phyloP scores from a whole-genome alignment of 2,797 vertebrate species.

The Chaenodraco wilsoni region DNA sequence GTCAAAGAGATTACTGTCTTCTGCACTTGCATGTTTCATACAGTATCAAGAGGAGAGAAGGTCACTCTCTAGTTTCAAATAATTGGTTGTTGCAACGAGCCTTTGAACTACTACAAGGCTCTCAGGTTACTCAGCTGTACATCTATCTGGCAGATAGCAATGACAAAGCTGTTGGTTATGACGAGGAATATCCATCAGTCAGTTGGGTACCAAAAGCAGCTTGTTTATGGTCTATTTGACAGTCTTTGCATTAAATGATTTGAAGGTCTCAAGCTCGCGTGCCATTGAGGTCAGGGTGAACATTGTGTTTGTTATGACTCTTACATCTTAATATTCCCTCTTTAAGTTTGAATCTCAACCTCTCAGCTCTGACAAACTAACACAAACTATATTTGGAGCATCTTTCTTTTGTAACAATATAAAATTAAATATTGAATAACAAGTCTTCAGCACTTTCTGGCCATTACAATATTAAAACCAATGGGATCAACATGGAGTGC shows the following conservation, averaged over 20 bases:
- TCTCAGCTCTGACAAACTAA: neutral
- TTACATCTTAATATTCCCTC: neutral
- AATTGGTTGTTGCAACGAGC: conserved; percentile 51
- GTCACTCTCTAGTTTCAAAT: conserved; percentile 59
- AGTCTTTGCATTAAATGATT: conserved; percentile 66
- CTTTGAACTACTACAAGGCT: conserved; percentile 59
- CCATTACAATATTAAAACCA: neutral
- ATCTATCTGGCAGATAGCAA: conserved; percentile 35
- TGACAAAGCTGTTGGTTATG: conserved; percentile 51
- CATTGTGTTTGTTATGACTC: conserved; percentile 8
- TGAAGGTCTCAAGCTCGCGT: conserved; percentile 28
- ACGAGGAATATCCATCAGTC: conserved; percentile 62
- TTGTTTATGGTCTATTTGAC: conserved; percentile 53
- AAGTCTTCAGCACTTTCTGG: neutral
- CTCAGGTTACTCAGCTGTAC: conserved; percentile 59
- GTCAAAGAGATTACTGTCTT: conserved; percentile 43
- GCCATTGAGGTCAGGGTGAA: conserved; percentile 43
- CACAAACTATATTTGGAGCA: neutral
- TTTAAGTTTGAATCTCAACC: neutral
- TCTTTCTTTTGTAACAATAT: neutral
- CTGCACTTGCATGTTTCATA: conserved; percentile 48
- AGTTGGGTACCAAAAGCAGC: conserved; percentile 53
- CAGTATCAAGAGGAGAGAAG: conserved; percentile 46
- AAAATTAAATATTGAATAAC: neutral
- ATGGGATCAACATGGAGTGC: neutral